A percentile compares a stretch with the other conserved stretches of the same genome.
phyloP scores from a whole-genome alignment of 64 coral and sea anemone genomes.

The Dendrophyllia cribrosa region DNA sequence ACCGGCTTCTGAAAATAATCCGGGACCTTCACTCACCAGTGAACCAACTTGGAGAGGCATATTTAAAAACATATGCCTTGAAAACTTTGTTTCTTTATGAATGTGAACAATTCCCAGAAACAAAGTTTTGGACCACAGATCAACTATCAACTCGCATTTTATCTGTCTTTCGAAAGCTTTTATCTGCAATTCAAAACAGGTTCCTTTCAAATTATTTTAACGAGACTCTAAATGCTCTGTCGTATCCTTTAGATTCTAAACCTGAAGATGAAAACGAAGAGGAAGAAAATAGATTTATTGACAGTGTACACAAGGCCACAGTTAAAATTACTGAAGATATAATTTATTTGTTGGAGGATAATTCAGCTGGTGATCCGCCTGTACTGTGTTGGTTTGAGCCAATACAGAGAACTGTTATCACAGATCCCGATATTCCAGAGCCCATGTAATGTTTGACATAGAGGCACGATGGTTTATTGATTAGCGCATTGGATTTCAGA shows the following conservation, averaged over 20 bases:
- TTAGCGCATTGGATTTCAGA: too few species aligned
- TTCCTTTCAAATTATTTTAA: constrained; percentile 57
- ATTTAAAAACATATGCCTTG: constrained; percentile 58
- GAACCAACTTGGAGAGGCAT: constrained; percentile 52
- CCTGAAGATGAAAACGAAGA: constrained; percentile 51
- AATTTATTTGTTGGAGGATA: background rate
- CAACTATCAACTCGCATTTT: constrained; percentile 19
- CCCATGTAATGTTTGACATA: background rate
- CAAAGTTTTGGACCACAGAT: constrained; percentile 44
- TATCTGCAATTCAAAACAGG: constrained; percentile 45
- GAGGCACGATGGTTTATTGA: too few species aligned
- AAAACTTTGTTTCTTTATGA: constrained; percentile 59
- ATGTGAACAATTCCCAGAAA: constrained; percentile 38
- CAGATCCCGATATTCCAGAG: constrained; percentile 37
- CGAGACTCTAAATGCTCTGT: constrained; percentile 37
- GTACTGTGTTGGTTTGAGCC: constrained; percentile 12
- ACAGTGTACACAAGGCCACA: constrained; percentile 33
- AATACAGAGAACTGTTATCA: constrained; percentile 1
- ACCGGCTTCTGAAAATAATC: constrained; percentile 59
- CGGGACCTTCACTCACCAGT: constrained; percentile 26
- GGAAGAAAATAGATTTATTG: constrained; percentile 29
- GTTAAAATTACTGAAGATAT: constrained; percentile 37
- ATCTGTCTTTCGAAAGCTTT: constrained; percentile 53
- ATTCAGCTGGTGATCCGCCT: background rate
- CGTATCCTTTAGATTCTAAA: constrained; percentile 43